Evolutionary conservation across 2,113 vertebrate genomes (phyloP).

Genomic region (Trogon surrucura): DNA sequence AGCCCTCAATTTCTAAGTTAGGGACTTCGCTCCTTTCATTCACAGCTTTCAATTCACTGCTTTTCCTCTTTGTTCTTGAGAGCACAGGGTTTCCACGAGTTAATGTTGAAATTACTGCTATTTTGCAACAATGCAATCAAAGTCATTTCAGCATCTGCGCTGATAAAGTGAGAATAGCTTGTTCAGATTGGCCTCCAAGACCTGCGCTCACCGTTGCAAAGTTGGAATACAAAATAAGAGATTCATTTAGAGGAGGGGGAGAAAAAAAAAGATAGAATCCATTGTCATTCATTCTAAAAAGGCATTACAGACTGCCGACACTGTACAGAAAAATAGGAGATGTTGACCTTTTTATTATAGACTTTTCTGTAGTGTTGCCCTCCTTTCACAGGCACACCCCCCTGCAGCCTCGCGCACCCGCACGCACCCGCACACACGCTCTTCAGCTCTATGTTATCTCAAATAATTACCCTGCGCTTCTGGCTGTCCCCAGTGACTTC

Average conservation of each 20-base stretch:
- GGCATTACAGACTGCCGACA: slow-evolving; percentile 86
- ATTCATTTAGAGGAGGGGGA: slow-evolving; percentile 67
- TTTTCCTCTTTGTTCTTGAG: slow-evolving; percentile 73
- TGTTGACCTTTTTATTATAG: slow-evolving; percentile 93
- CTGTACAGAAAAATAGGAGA: slow-evolving; percentile 87
- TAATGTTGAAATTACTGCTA: slow-evolving; percentile 81
- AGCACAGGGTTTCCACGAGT: slow-evolving; percentile 68
- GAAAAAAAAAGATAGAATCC: slow-evolving; percentile 69
- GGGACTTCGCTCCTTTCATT: slow-evolving; percentile 13
- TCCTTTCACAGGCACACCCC: slow-evolving; percentile 78
- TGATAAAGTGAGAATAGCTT: slow-evolving; percentile 88
- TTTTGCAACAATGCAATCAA: slow-evolving; percentile 85
- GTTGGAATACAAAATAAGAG: slow-evolving; percentile 91
- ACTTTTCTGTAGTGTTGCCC: slow-evolving; percentile 75
- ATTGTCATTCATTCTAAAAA: slow-evolving; percentile 90
- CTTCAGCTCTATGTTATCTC: slow-evolving; percentile 92
- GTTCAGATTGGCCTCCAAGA: slow-evolving; percentile 83
- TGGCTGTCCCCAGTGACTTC: slow-evolving; percentile 89
- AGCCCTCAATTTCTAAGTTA: background rate
- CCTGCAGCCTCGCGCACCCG: slow-evolving; percentile 18
- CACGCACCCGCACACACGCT: slow-evolving; percentile 66
- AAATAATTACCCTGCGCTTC: slow-evolving; percentile 97
- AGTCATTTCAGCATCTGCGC: slow-evolving; percentile 79
- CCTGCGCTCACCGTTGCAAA: slow-evolving; percentile 79
- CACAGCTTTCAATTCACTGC: slow-evolving; percentile 38